These are phyloP conservation scores for Calliopsis andreniformis DNA, from an alignment of 1,140 invertebrate genomes.

Conservation along the genomic window DNA sequence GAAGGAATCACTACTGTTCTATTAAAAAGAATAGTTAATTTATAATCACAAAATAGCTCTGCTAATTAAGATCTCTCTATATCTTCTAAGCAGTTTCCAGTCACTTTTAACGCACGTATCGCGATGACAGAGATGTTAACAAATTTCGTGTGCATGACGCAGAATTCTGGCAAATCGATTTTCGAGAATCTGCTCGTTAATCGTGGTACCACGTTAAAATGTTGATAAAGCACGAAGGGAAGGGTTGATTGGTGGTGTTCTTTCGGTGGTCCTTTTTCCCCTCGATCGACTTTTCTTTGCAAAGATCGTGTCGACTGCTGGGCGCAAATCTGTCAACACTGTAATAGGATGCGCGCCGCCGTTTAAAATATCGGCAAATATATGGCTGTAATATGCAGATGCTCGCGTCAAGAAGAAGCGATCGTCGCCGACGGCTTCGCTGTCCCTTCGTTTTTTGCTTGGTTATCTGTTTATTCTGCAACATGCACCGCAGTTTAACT, in stretches of 20 bases:
- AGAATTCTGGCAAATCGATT: constrained; percentile 45
- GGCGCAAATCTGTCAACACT: constrained; percentile 50
- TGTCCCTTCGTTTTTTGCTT: neutral
- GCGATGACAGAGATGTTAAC: neutral
- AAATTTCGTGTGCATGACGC: neutral
- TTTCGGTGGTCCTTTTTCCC: neutral
- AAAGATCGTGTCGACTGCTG: neutral
- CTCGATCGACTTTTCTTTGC: neutral
- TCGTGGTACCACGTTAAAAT: constrained; percentile 36
- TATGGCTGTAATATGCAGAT: constrained; percentile 60
- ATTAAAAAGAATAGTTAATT: no score
- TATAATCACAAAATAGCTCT: no score
- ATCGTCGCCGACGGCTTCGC: constrained; percentile 25
- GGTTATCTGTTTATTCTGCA: neutral
- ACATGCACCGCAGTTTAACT: no score
- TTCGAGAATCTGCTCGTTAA: constrained; percentile 52
- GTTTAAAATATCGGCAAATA: constrained; percentile 55
- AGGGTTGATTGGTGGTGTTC: constrained; percentile 30
- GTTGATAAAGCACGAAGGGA: constrained; percentile 55
- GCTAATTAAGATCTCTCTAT: no score
- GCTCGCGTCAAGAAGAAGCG: constrained; percentile 11
- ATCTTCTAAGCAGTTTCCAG: no score
- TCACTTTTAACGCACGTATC: no score
- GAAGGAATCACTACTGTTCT: no score
- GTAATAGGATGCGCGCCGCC: constrained; percentile 46